Evolutionary conservation across 2,888 invertebrate genomes (phyloP), one percentile per base, ranked within the genome.

Genomic region (Acanthopleura granulata): DNA sequence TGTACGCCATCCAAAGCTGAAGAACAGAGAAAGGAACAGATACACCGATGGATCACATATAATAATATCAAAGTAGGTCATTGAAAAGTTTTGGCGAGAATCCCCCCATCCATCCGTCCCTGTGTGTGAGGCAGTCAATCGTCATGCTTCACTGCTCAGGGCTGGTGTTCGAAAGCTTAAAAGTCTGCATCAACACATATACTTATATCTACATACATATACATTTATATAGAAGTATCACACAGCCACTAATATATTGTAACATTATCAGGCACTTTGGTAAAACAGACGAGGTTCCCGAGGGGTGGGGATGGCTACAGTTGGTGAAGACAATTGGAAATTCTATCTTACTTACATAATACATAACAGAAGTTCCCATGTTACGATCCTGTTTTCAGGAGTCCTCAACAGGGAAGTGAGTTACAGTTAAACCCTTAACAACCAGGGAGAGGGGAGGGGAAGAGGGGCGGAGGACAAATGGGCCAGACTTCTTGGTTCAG

Each of bases 1-100:
- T 91, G 91, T 51, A 89, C 86, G 81, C 85, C 87, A 77, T 91
- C 91, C 77, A 91, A 86, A 79, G 89, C 90, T 90, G 86, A 9
- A 30, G 86, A 87, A 74, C 73, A 73, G 71, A 71, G 22, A 66
- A 29, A 72, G n/a, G 50, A 73, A 61, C 40, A 40, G 40, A 40
- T 40, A 40, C 9, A 40, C 51, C 73, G 61, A 25, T 50, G 18
- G 30, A 25, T 16, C 66, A 25, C 71, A 50, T 74, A 57, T 29
- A 51, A 57, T 29, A 51, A 61, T 62, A 74, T 74, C 69, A 49
- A 61, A 61, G 11, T 30, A 62, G 61, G 73, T 61, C 73, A 29
- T 29, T 73, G 73, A 51, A 30, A 61, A 66, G 66, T 66, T 66
- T 66, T 22, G 66, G 40, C 9, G 40, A 40, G 40, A 40, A 66